Base-by-base conservation (phyloP, 1,140 invertebrate species). In the Schmidtea mediterranea region DNA sequence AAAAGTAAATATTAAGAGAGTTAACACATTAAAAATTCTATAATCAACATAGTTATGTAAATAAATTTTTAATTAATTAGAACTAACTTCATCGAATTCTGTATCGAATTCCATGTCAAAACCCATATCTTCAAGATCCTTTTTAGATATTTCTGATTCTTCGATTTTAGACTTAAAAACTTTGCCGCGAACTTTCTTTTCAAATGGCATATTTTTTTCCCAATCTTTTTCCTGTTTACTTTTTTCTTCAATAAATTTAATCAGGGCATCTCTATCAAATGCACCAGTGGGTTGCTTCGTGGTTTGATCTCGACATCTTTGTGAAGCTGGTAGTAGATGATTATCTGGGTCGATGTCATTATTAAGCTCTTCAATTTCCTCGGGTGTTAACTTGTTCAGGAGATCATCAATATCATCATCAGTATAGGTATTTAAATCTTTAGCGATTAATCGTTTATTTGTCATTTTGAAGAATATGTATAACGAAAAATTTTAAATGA, bases 281-380 rank as follows among this genome's bases (percentile, higher is more conserved):
- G 87, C 86, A 43, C 90, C 90, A 18, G 90, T 97, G 2, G 89
- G 75, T 57, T 75, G 73, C 69, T 95, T 97, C 55, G 76, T 75
- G 59, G 89, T 97, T 59, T 89, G 82, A 61, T 95, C 84, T 61
- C 80, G 81, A 65, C 79, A 87, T 57, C 90, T 75, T 72, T 94
- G 82, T 49, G 78, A 78, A 37, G 92, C 84, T 50, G 90, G 90
- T 62, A 97, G 73, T 65, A 92, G 77, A 55, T 79, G 78, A 69
- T 98, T 90, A 87, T 97, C 89, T 55, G 90, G 89, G 73, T 97
- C 90, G 52, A 95, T 86, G 75, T 97, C 89, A 69, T 83, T 86
- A 56, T 86, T 86, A 51, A 97, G 72, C 65, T 94, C 81, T 57
- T 86, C 86, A 45, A 98, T 76, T 71, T 98, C 90, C 63, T 94